A percentile compares a stretch with the other conserved stretches of the same genome.
Conservation (phyloP, 2,888 invertebrate genomes). For the Stratiomys singularior region DNA sequence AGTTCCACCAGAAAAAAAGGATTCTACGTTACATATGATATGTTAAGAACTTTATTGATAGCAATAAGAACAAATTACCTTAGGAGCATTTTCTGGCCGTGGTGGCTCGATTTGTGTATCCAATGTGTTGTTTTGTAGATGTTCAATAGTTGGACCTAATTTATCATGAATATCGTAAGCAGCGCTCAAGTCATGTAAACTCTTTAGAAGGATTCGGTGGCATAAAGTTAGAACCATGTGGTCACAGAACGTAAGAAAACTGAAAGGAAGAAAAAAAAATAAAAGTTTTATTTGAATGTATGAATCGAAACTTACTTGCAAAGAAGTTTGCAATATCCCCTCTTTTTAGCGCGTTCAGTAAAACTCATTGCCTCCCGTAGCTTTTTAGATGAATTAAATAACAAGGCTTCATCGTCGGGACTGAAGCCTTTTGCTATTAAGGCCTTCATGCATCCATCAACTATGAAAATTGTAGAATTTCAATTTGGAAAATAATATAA, state of each 20-base stretch:
- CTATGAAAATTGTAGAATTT: conserved; percentile 52
- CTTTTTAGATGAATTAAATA: conserved; percentile 69
- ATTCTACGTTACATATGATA: conserved; percentile 52
- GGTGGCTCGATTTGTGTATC: conserved; percentile 68
- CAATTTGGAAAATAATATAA: conserved; percentile 54
- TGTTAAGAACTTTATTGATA: too few relatives aligned
- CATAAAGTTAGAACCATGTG: conserved; percentile 78
- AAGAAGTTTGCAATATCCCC: conserved; percentile 81
- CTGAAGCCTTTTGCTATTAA: conserved; percentile 81
- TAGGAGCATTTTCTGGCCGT: conserved; percentile 65
- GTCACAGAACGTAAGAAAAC: conserved; percentile 78
- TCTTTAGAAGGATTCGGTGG: conserved; percentile 72
- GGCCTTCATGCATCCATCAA: conserved; percentile 78
- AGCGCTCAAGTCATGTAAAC: conserved; percentile 70
- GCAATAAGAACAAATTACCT: conserved; percentile 65
- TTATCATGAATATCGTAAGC: conserved; percentile 69
- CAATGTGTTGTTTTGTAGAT: conserved; percentile 63
- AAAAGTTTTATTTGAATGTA: neutral
- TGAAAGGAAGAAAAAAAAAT: conserved; percentile 57
- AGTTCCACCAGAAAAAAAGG: conserved; percentile 70
- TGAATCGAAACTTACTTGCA: conserved; percentile 71
- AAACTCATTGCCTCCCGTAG: conserved; percentile 81
- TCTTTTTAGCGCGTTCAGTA: conserved; percentile 86
- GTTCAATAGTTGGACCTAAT: conserved; percentile 67
- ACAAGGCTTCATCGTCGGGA: conserved; percentile 72